Base-by-base conservation (phyloP, 1,140 invertebrate genomes). In the Megalopta genalis region DNA sequence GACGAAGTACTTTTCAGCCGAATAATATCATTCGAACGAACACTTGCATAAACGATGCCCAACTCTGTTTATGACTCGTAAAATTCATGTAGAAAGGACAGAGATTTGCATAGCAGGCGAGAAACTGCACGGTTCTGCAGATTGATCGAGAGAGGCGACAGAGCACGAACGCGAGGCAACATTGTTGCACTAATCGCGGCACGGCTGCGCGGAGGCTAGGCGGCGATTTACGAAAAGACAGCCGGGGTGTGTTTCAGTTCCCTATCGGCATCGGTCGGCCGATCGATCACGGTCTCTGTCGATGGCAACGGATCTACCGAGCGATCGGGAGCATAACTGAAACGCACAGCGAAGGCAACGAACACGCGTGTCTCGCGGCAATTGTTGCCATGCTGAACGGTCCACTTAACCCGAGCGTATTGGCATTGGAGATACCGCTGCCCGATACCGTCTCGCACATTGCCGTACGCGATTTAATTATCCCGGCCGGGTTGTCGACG, bases 381-480 rank as follows among this genome's bases (percentile, higher is more conserved):
- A 80, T 80, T 85, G 82, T 85, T 83, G 66, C 74, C 66, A 69
- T 37, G 37, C 59, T 77, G 63, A 85, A 81, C 77, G 77, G 67
- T 68, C 78, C 68, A 69, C 60, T 85, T 84, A 84, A 80, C 68
- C 68, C 63, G 74, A 80, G 54, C 69, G 60, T 77, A 84, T 77
- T 70, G 72, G 60, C 75, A 78, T 71, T 54, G 68, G 42, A 67
- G 78, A 84, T 85, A 84, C 71, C 63, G 60, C 54, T 63, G 77
- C 71, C 54, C 76, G 81, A 85, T 84, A 85, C 68, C 78, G 83
- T 85, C 83, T 80, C 57, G 77, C 74, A 37, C 69, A 72, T 84
- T 77, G 73, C 57, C 63, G 59, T 84, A 70, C 67, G 82, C 82
- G 82, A 85, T 85, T 85, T 85, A 85, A 85, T 85, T 85, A 85